phyloP scores from a whole-genome alignment of 92 coral and sea anemone species.

The Porites cylindrica region DNA sequence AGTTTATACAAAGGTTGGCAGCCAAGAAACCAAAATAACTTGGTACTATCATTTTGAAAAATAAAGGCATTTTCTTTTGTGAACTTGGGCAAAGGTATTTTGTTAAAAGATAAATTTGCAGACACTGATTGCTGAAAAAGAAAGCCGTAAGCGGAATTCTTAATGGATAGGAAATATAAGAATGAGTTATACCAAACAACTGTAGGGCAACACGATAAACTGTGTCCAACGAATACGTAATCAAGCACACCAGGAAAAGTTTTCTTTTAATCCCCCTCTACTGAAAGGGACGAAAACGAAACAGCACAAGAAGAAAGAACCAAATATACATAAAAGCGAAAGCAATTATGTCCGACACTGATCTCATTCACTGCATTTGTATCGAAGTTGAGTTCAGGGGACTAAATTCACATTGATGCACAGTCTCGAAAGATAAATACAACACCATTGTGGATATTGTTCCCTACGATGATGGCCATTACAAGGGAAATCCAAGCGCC shows the following conservation, averaged over 20 bases:
- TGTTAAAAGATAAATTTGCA: not conserved
- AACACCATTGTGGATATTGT: not conserved
- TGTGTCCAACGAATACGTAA: not conserved
- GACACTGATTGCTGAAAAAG: not conserved
- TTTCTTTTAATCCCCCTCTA: too few relatives aligned
- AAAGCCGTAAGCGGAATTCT: not conserved
- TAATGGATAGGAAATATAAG: not conserved
- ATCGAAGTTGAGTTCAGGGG: not conserved
- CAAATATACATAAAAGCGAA: not conserved
- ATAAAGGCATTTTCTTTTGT: not conserved
- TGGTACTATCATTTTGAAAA: not conserved
- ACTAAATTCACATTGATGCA: not conserved
- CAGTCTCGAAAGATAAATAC: not conserved
- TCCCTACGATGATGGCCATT: slow-evolving; percentile 3
- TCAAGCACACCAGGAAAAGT: not conserved
- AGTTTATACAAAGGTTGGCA: not conserved
- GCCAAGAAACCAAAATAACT: not conserved
- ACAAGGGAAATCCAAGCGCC: slow-evolving; percentile 15
- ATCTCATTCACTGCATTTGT: not conserved
- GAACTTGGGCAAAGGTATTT: not conserved
- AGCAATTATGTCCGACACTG: not conserved
- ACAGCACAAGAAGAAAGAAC: not conserved
- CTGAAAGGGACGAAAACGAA: too few relatives aligned
- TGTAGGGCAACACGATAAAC: too few relatives aligned
- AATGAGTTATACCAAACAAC: not conserved